phyloP scores from a whole-genome alignment of 2,113 vertebrate species.

The Chlamydotis undulata region DNA sequence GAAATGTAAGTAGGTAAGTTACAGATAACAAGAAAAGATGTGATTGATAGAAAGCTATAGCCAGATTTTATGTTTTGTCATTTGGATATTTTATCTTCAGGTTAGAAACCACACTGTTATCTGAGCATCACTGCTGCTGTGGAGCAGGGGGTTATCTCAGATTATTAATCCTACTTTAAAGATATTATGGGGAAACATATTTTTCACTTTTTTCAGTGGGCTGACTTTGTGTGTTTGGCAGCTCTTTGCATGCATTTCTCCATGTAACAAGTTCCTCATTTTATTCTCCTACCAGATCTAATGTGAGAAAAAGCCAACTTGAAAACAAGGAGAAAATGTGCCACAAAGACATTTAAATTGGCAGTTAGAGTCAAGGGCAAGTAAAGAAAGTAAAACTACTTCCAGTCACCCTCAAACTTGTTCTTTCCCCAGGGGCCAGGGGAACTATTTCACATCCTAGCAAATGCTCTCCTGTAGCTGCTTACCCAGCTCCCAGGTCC shows the following conservation, averaged over 20 bases:
- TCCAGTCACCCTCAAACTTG: not conserved
- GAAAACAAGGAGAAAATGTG: not conserved
- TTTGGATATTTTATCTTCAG: not conserved
- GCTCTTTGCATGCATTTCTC: not conserved
- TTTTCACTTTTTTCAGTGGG: not conserved
- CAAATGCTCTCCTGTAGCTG: accelerated
- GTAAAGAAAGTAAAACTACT: not conserved
- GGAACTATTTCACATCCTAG: not conserved
- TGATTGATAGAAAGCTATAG: not conserved
- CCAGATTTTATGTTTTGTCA: not conserved
- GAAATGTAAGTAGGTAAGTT: not conserved
- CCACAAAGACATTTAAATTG: not conserved
- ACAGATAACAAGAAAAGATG: not conserved
- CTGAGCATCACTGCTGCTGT: not conserved
- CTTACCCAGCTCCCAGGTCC: not conserved
- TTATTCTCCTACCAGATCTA: not conserved
- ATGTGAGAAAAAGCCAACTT: not conserved
- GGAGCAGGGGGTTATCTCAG: not conserved
- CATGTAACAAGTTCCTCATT: not conserved
- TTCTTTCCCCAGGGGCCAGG: not conserved
- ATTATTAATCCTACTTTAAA: not conserved
- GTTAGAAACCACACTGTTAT: not conserved
- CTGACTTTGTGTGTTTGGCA: not conserved
- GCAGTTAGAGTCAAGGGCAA: not conserved
- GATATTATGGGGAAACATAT: not conserved